Evolutionary conservation across 2,797 vertebrate species (phyloP), one percentile per base, ranked within the genome.

Genomic region (Spinus pinus): DNA sequence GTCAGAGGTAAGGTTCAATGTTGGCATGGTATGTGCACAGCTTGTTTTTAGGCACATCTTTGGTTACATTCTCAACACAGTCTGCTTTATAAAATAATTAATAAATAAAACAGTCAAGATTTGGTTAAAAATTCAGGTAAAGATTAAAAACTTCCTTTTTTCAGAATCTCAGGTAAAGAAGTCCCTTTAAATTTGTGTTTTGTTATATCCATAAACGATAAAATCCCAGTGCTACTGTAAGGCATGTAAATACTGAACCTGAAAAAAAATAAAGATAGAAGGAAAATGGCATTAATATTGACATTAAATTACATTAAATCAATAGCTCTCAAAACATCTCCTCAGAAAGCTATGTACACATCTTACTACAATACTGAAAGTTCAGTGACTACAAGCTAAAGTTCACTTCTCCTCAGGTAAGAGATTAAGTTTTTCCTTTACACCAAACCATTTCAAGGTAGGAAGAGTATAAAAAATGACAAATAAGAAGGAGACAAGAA

Each of bases 191-290:
- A 96, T 14, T 77, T 5, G 10, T 37, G 75, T 30, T 96, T 95
- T 80, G 75, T 95, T 97, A 98, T 37, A 99, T 98, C 99, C 99
- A 99, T 81, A 99, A 98, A 65, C 99, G 99, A 96, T 99, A 99
- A 98, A 99, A 99, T 96, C 99, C 99, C 91, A 99, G 97, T 71
- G 98, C 98, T 92, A 99, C 98, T 6, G 99, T 99, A 93, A 99
- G 98, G 97, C 99, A 99, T 8, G 99, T 99, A 98, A 99, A 99
- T 91, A 99, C 94, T 64, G 99, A 99, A 91, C 99, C 99, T 99
- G 93, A 65, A 96, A 96, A 70, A 96, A 73, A 97, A 80, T 37
- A 85, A 87, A 92, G 75, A 50, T 5, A 4, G 19, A 50, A 53
- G 37, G 33, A 64, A 93, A 88, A 81, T 3, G 19, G 23, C 54